phyloP scores from a whole-genome alignment of 1,140 invertebrate species.

The Euwallacea similis region DNA sequence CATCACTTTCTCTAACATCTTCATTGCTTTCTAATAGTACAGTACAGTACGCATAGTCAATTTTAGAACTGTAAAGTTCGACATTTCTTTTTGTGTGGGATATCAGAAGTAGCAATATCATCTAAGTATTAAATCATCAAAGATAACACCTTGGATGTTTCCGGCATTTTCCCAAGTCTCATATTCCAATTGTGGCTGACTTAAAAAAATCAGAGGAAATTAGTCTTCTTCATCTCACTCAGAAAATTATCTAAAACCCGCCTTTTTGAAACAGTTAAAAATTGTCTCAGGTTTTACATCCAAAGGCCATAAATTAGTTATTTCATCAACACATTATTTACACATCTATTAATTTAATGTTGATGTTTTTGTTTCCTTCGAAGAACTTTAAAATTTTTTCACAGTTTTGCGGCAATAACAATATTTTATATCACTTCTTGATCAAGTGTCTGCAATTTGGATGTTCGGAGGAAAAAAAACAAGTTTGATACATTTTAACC shows the following conservation, averaged over 20 bases:
- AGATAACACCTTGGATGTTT: constrained; percentile 10
- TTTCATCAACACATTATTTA: constrained; percentile 31
- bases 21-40: too few species aligned
- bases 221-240: constrained; percentile 33
- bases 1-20: constrained; percentile 8
- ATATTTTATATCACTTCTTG: constrained; percentile 39
- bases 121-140: constrained; percentile 32
- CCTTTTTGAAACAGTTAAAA: constrained; percentile 40
- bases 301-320: constrained; percentile 30
- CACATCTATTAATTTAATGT: constrained; percentile 35
- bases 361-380: constrained; percentile 32
- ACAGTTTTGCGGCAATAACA: constrained; percentile 39
- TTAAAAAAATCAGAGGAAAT: constrained; percentile 32
- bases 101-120: constrained; percentile 33
- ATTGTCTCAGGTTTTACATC: constrained; percentile 38
- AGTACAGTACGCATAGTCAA: too few species aligned
- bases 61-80: not conserved
- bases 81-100: constrained; percentile 31
- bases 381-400: constrained; percentile 30
- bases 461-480: constrained; percentile 29
- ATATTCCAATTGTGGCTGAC: constrained; percentile 30
- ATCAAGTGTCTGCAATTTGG: constrained; percentile 37
- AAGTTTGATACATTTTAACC: constrained; percentile 42
- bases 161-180: constrained; percentile 26
- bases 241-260: constrained; percentile 32